Evolutionary conservation across 1,140 invertebrate genomes (phyloP).

Genomic region (Drosophila malerkotliana): DNA sequence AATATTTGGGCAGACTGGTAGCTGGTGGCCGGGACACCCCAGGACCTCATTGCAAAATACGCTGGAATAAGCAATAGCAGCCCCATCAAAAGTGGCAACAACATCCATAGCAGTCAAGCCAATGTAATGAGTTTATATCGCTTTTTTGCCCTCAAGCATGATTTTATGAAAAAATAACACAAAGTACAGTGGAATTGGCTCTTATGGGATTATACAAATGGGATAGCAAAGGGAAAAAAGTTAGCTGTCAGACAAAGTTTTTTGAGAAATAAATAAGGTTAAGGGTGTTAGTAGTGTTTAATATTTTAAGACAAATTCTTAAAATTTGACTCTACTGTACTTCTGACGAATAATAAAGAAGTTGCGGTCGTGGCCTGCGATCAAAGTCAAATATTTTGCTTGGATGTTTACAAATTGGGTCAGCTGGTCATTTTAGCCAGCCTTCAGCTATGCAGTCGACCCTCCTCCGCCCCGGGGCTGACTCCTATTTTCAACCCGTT

Average conservation of each 20-base stretch:
- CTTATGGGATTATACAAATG: constrained; percentile 15
- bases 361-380: constrained; percentile 43
- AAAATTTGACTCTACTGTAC: constrained; percentile 6
- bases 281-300: neutral
- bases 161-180: constrained; percentile 59
- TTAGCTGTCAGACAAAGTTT: neutral
- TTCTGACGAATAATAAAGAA: constrained; percentile 45
- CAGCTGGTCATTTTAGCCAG: constrained; percentile 55
- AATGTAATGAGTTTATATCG: constrained; percentile 60
- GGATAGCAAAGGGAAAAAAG: neutral
- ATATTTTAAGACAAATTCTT: neutral
- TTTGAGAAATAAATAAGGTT: neutral
- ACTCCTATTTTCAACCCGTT: constrained; percentile 12
- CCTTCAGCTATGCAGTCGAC: neutral
- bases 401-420: constrained; percentile 50
- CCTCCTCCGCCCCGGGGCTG: constrained; percentile 1
- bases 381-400: constrained; percentile 71
- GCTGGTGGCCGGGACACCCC: neutral
- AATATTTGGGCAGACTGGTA: constrained; percentile 16
- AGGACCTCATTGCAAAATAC: constrained; percentile 56
- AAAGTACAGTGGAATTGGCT: constrained; percentile 26
- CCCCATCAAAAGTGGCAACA: constrained; percentile 43
- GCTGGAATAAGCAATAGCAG: constrained; percentile 42
- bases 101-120: constrained; percentile 42
- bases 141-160: constrained; percentile 44